Base-by-base conservation (phyloP, 2,797 vertebrate species). In the Saxicola maurus region DNA sequence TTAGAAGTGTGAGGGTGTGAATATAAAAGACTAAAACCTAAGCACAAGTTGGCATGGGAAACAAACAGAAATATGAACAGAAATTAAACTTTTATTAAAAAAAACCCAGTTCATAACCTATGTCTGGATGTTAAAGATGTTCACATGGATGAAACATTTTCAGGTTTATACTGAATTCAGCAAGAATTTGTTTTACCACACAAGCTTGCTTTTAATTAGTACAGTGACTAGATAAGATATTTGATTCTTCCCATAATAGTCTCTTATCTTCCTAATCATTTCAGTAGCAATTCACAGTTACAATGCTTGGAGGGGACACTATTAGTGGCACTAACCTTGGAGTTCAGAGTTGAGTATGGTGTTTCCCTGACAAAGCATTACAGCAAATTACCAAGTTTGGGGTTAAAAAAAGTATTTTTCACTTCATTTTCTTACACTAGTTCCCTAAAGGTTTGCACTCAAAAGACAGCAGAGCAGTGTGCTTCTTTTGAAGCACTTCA, bases 281-380 rank as follows among this genome's bases (percentile, higher is more conserved):
- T 78, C 66, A 49, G 28, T 3, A 48, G 55, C 30, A 94, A 90
- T 86, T 92, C 55, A 93, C 24, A 87, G 20, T 60, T 68, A 17
- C 1, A 83, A 23, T 53, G 82, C 52, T 87, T 49, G 30, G 19
- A 82, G 59, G 68, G 45, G 17, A 83, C 56, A 37, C 46, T 65
- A 23, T 48, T 67, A 78, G 40, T 37, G 66, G 17, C 33, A 60
- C 40, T 87, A 78, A 83, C 66, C 69, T 69, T 64, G 76, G 56
- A 82, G 66, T 93, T 92, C 55, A 76, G 89, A 95, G 73, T 40
- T 94, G 86, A 92, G 30, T 11, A 40, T 13, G 12, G 28, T 48
- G 11, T 74, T 92, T 93, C 69, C 45, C 78, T 78, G 65, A 86
- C 55, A 66, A 74, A 65, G 82, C 79, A 75, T 35, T 56, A 42